Conservation (phyloP, 2,113 vertebrate genomes). For the Ibidorhyncha struthersii region DNA sequence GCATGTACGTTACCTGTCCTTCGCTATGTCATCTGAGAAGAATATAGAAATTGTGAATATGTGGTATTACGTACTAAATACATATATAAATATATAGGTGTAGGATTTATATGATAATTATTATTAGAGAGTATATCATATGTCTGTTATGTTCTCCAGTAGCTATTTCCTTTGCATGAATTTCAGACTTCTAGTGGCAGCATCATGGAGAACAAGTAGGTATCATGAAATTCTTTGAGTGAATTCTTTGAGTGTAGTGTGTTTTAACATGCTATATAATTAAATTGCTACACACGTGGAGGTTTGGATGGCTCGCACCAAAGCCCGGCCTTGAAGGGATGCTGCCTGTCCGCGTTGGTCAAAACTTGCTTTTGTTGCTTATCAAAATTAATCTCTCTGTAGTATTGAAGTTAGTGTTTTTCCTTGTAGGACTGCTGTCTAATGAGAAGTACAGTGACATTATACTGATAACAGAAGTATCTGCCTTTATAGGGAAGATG, state of each 20-base stretch:
- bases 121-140: background rate
- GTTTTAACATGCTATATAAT: background rate
- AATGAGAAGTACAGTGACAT: background rate
- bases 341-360: background rate
- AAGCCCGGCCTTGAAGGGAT: background rate
- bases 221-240: background rate
- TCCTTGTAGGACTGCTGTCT: background rate
- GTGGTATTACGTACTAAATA: background rate
- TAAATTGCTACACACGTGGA: background rate
- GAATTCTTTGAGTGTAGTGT: background rate
- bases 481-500: fast-evolving
- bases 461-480: background rate
- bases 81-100: background rate
- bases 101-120: background rate
- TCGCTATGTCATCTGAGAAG: background rate
- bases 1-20: background rate
- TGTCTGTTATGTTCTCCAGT: background rate
- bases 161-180: background rate
- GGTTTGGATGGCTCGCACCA: background rate
- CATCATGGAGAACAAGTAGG: background rate
- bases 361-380: background rate
- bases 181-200: background rate
- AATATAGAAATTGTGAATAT: background rate
- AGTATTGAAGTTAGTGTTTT: background rate
- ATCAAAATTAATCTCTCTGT: background rate